Evolutionary conservation across 1,140 invertebrate species (phyloP), one percentile per base, ranked within the genome.

Genomic region (Hestina assimilis): DNA sequence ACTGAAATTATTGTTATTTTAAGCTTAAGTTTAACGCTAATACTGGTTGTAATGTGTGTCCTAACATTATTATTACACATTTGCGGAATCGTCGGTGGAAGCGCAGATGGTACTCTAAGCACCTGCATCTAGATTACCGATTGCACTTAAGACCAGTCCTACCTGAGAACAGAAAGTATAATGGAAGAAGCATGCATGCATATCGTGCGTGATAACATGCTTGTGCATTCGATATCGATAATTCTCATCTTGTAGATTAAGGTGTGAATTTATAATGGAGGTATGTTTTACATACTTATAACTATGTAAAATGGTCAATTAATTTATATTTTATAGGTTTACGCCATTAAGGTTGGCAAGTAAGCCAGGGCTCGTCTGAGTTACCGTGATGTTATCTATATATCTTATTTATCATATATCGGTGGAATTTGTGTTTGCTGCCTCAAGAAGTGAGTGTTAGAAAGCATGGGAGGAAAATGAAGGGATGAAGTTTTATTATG

Each of bases 81-180:
- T 63, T 55, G 47, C 57, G 47, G 55, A 59, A 58, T 52, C 52
- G 52, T 47, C 23, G 45, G 66, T 65, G 59, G 19, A 45, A 50
- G 45, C 35, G 65, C 77, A 79, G 75, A 68, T 82, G 76, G 48
- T 20, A 26, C 12, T n/a, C 46, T 48, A 52, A 31, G 21, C 82
- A 85, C 78, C 82, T 85, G 82, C 74, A 79, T 79, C 74, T 79
- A 74, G 77, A 82, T 84, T 77, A 74, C 64, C 75, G 63, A 79
- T 72, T 66, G 70, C 75, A 79, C 73, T 76, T 72, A 38, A 38
- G 33, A 71, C 33, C 31, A 12, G 11, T 19, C 23, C 8, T 20
- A 26, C 61, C 15, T 8, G 2, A 50, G 47, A 50, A 21, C 19
- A 48, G 33, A 19, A 48, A 15, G 11, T 33, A 7, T 8, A 6